Evolutionary conservation across 2,797 vertebrate species (phyloP).

Genomic region (Smutsia temminckii): DNA sequence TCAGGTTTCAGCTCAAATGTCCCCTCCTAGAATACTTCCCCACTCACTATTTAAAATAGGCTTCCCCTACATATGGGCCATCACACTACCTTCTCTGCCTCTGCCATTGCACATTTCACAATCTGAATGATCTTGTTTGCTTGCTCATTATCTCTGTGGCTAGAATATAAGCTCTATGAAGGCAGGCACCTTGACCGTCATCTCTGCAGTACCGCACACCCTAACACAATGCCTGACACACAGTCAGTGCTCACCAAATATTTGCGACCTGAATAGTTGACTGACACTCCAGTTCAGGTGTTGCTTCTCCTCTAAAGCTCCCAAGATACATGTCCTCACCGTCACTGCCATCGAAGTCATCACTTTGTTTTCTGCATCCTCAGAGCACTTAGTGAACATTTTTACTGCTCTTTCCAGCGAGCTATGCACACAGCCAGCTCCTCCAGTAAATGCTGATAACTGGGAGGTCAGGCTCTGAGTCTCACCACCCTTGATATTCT

Average conservation of each 20-base stretch:
- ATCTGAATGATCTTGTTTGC: background rate
- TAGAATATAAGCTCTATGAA: background rate
- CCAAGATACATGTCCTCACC: background rate
- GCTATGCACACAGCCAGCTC: background rate
- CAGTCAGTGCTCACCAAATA: background rate
- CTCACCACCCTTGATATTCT: background rate
- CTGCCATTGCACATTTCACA: background rate
- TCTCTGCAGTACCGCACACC: background rate
- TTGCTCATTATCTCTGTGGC: background rate
- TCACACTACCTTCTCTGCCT: background rate
- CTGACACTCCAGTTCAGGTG: background rate
- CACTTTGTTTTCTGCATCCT: background rate
- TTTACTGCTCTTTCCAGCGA: background rate
- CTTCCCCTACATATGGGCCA: background rate
- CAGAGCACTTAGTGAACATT: background rate
- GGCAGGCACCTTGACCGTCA: background rate
- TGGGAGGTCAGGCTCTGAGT: background rate
- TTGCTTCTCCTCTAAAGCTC: background rate
- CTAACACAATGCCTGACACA: background rate
- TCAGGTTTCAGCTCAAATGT: background rate
- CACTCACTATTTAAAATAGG: background rate
- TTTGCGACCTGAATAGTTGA: background rate
- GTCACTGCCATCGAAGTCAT: background rate
- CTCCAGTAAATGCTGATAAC: background rate
- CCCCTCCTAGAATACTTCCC: background rate